Evolutionary conservation across 2,888 invertebrate species (phyloP), one percentile per base, ranked within the genome.

Genomic region (Tethea ocularis): DNA sequence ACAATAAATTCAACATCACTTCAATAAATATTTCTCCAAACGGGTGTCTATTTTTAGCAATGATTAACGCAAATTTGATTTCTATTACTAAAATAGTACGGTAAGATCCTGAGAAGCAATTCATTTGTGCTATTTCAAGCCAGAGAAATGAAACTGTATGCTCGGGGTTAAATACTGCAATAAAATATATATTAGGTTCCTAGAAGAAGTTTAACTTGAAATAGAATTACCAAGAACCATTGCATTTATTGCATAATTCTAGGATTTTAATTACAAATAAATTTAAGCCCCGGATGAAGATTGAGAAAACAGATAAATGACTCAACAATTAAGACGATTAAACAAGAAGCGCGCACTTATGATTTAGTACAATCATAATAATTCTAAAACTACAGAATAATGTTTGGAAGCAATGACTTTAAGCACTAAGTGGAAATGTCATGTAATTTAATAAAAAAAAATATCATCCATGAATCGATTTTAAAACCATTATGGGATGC

Each of bases 291-390:
- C 46, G 46, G 46, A 46, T 46, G n/a, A n/a, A 6, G 10, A n/a
- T 38, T n/a, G 20, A 46, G 46, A 46, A n/a, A 46, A 46, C 46
- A 46, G n/a, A 46, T 46, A 46, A 46, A 46, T 46, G 46, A 46
- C 46, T 46, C 46, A 7, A 46, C 17, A 20, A n/a, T n/a, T n/a
- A n/a, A 46, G 46, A 8, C 20, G n/a, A 20, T 46, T 46, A 46
- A 46, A 20, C 46, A 17, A n/a, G n/a, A 3, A n/a, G 46, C 46
- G 20, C 10, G 7, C 10, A 46, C 20, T 46, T 46, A 46, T 20
- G 46, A 20, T 46, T 46, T 46, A 46, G 46, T 20, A 46, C 8
- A 7, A 41, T 20, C 46, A 10, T 46, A 46, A 46, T 20, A 17
- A 41, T 46, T 46, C 17, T 41, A n/a, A 46, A 46, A 46, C 17